Conservation (phyloP, 2,888 invertebrate species). For the Herminia tarsipennalis region DNA sequence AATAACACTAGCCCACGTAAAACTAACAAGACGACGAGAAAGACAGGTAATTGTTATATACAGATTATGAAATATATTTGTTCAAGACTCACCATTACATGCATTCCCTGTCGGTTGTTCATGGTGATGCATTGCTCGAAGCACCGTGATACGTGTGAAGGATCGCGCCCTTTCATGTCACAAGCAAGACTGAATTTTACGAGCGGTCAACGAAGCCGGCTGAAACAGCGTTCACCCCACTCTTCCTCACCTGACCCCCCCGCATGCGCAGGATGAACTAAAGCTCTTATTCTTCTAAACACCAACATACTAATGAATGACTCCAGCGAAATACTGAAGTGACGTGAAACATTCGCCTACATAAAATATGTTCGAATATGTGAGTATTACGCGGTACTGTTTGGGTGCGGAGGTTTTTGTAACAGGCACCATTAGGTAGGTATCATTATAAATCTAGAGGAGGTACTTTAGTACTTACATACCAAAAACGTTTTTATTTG, state of each 20-base stretch:
- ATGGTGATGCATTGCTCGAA: slow-evolving; percentile 90
- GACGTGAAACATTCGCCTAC: slow-evolving; percentile 34
- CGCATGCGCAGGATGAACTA: slow-evolving; percentile 67
- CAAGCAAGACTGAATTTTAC: slow-evolving; percentile 81
- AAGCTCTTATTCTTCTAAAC: slow-evolving; percentile 52
- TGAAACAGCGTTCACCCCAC: slow-evolving; percentile 71
- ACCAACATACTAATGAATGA: slow-evolving; percentile 57
- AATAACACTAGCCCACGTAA: background rate
- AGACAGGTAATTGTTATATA: background rate
- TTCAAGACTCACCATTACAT: slow-evolving; percentile 78
- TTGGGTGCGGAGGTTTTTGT: slow-evolving; percentile 19
- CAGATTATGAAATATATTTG: slow-evolving; percentile 21
- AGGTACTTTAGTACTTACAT: too few relatives aligned
- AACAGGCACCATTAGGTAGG: slow-evolving; percentile 25
- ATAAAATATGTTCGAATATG: slow-evolving; percentile 14
- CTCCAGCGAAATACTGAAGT: slow-evolving; percentile 45
- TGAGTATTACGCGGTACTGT: slow-evolving; percentile 10
- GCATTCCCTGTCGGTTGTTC: slow-evolving; percentile 87
- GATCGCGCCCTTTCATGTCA: slow-evolving; percentile 86
- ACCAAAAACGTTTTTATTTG: too few relatives aligned
- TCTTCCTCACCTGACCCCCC: slow-evolving; percentile 44
- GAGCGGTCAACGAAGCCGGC: slow-evolving; percentile 64
- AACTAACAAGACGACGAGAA: background rate
- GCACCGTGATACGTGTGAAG: slow-evolving; percentile 84
- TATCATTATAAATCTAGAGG: background rate